These are phyloP conservation scores for Drosophila funebris DNA, from an alignment of 1,140 invertebrate species.

Conservation along the genomic window DNA sequence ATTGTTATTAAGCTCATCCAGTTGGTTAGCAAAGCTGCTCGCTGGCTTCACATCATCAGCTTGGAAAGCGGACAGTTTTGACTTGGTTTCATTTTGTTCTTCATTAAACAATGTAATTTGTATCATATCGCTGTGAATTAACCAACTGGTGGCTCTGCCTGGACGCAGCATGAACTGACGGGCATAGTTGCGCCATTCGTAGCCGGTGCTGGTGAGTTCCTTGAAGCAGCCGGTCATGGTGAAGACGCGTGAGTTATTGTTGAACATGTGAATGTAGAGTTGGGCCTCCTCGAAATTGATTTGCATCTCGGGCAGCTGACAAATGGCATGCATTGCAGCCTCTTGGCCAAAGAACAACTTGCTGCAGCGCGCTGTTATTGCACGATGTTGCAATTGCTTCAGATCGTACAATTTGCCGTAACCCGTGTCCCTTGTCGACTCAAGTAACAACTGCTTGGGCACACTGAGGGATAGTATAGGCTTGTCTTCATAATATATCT, in stretches of 20 bases:
- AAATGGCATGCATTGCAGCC: conserved; percentile 9
- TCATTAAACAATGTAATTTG: not conserved
- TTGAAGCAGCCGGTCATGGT: conserved; percentile 17
- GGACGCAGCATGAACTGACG: conserved; percentile 33
- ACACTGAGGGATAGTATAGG: conserved; percentile 40
- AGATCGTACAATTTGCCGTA: conserved; percentile 8
- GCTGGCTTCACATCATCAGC: not conserved
- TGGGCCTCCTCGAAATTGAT: not conserved
- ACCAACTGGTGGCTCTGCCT: conserved; percentile 1
- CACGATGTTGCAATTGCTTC: not conserved
- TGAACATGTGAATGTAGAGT: conserved; percentile 7
- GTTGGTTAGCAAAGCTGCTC: not conserved
- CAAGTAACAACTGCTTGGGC: not conserved
- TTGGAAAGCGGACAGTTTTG: not conserved
- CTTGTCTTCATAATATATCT: not conserved
- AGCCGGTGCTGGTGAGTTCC: not conserved
- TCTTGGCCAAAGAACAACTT: conserved; percentile 23
- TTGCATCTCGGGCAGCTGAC: conserved; percentile 20
- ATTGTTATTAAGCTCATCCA: conserved; percentile 6
- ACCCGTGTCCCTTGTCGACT: not conserved
- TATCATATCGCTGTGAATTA: conserved; percentile 36
- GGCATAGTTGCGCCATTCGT: conserved; percentile 3
- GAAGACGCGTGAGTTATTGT: conserved; percentile 2
- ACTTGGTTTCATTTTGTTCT: not conserved
- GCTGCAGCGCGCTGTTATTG: not conserved